Evolutionary conservation across 2,113 vertebrate species (phyloP).

Genomic region (Heterotis niloticus): DNA sequence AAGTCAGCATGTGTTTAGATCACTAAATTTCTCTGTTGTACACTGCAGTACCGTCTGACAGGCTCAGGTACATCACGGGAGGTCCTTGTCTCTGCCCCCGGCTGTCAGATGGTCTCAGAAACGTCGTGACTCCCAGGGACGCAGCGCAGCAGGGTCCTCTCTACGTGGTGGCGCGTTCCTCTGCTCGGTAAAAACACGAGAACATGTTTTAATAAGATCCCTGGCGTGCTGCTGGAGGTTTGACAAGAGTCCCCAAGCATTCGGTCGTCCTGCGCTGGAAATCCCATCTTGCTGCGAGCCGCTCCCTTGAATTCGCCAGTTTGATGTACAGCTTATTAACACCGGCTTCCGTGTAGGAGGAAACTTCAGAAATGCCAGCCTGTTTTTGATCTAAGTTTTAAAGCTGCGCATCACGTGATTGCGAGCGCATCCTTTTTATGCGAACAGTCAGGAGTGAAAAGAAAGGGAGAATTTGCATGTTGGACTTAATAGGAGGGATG

Average conservation of each 20-base stretch:
- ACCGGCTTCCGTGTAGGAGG: constrained; percentile 28
- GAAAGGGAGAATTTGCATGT: neutral
- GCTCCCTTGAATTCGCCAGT: neutral
- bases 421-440: neutral
- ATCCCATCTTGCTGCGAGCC: constrained; percentile 8
- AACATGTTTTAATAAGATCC: constrained; percentile 46
- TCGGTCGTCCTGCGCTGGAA: constrained; percentile 28
- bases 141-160: neutral
- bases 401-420: constrained; percentile 15
- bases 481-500: constrained; percentile 31
- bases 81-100: neutral
- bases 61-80: constrained; percentile 8
- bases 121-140: constrained; percentile 2
- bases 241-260: constrained; percentile 45
- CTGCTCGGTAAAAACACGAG: constrained; percentile 40
- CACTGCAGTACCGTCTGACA: too few species aligned
- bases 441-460: neutral
- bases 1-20: too few species aligned
- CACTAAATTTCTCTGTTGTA: too few species aligned
- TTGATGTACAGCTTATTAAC: constrained; percentile 39
- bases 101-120: neutral
- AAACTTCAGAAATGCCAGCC: constrained; percentile 40
- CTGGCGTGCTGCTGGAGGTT: constrained; percentile 32
- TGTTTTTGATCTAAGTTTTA: constrained; percentile 48
- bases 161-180: constrained; percentile 30